phyloP scores from a whole-genome alignment of 2,113 vertebrate genomes.

The Microtus ochrogaster region DNA sequence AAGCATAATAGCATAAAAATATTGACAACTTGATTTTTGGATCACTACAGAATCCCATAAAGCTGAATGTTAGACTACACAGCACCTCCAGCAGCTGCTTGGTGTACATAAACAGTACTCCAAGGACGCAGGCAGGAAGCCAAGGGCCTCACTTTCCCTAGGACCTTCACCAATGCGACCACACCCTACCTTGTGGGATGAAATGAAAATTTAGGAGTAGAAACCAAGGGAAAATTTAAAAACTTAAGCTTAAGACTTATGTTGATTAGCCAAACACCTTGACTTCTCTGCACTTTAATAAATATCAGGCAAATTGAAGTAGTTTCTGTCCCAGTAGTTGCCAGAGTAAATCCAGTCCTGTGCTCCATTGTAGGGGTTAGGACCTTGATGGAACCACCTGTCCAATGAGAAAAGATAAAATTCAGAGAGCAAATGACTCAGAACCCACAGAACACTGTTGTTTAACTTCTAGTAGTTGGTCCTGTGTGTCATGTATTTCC shows the following conservation, averaged over 20 bases:
- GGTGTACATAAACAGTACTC: slow-evolving; percentile 58
- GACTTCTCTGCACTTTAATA: slow-evolving; percentile 89
- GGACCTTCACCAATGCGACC: slow-evolving; percentile 62
- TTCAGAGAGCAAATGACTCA: not conserved
- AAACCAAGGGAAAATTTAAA: slow-evolving; percentile 83
- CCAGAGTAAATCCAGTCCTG: slow-evolving; percentile 97
- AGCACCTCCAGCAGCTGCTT: slow-evolving; percentile 23
- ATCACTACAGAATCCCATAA: slow-evolving; percentile 67
- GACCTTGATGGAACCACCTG: slow-evolving; percentile 98
- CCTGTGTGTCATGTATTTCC: not conserved
- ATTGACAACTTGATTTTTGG: slow-evolving; percentile 71
- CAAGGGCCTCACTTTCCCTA: slow-evolving; percentile 56
- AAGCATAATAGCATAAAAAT: slow-evolving; percentile 77
- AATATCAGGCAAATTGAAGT: slow-evolving; percentile 95
- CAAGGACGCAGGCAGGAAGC: slow-evolving; percentile 43
- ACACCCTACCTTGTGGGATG: slow-evolving; percentile 55
- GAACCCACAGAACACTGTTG: not conserved
- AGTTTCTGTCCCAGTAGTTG: slow-evolving; percentile 98
- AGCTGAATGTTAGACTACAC: slow-evolving; percentile 64
- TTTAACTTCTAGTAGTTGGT: not conserved
- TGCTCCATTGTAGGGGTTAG: slow-evolving; percentile 94
- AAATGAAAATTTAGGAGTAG: slow-evolving; percentile 81
- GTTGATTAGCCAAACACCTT: slow-evolving; percentile 77
- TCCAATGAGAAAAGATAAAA: slow-evolving; percentile 60
- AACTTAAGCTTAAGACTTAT: slow-evolving; percentile 86